These are phyloP conservation scores for Nerophis lumbriciformis DNA, from an alignment of 2,113 vertebrate genomes.

Conservation along the genomic window DNA sequence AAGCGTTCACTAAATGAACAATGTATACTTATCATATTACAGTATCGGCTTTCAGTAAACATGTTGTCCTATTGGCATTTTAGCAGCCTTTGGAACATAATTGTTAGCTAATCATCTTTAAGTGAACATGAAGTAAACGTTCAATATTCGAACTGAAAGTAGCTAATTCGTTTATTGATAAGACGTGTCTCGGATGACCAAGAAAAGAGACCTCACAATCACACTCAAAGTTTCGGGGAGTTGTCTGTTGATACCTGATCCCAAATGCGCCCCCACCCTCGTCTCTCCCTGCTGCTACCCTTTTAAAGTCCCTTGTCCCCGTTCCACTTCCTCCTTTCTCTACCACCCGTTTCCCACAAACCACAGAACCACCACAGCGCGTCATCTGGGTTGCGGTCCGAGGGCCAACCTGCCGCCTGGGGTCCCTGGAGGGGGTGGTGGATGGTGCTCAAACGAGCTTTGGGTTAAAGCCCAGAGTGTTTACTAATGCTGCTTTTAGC, in stretches of 20 bases:
- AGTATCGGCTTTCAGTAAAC: not conserved
- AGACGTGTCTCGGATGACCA: constrained; percentile 44
- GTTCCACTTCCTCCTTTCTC: constrained; percentile 31
- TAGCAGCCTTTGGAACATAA: not conserved
- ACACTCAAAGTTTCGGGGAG: constrained; percentile 61
- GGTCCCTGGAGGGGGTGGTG: constrained; percentile 46
- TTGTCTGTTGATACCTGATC: constrained; percentile 60
- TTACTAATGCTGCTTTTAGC: constrained; percentile 56
- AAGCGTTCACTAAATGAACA: not conserved
- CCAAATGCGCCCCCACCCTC: constrained; percentile 15
- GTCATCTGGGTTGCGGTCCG: constrained; percentile 61
- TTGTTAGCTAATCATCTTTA: not conserved
- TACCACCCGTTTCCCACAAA: constrained; percentile 40
- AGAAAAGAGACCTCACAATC: constrained; percentile 53
- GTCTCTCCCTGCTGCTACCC: constrained; percentile 18
- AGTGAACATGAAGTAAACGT: not conserved
- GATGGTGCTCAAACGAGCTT: constrained; percentile 36
- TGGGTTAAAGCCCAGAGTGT: constrained; percentile 30
- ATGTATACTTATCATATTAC: not conserved
- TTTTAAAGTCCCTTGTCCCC: constrained; percentile 41
- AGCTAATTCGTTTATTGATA: constrained; percentile 40
- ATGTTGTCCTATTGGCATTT: not conserved
- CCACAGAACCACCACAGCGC: constrained; percentile 31
- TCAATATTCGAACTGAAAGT: constrained; percentile 34
- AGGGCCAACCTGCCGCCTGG: constrained; percentile 56